Conservation (phyloP, 2,113 vertebrate species). For the Dryoscopus gambensis region DNA sequence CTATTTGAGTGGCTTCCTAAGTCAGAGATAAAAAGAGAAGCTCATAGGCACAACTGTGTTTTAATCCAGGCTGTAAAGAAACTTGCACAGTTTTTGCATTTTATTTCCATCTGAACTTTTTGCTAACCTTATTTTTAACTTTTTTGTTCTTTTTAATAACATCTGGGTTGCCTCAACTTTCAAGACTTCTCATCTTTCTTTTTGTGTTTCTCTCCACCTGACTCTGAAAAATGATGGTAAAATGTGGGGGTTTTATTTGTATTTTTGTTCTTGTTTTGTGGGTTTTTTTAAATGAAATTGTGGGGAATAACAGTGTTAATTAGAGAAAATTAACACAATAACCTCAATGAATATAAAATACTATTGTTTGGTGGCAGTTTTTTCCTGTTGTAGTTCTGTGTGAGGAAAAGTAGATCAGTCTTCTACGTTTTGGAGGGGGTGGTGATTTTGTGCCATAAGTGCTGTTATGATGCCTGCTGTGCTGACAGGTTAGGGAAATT, state of each 20-base stretch:
- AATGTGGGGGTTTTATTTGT: not conserved
- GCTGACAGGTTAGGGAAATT: not conserved
- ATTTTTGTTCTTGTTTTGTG: not conserved
- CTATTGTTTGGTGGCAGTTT: not conserved
- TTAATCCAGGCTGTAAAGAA: constrained; percentile 50
- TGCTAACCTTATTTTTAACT: constrained; percentile 41
- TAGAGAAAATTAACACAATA: not conserved
- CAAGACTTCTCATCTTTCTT: not conserved
- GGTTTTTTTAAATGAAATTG: not conserved
- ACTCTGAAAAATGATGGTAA: constrained; percentile 12
- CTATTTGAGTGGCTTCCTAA: constrained; percentile 73
- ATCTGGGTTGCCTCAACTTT: not conserved
- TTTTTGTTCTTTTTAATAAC: not conserved
- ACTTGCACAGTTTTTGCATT: constrained; percentile 43
- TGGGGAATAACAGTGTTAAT: not conserved
- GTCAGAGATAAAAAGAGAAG: constrained; percentile 70
- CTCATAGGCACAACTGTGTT: constrained; percentile 52
- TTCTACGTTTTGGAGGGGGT: not conserved
- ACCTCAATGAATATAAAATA: not conserved
- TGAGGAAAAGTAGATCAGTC: not conserved
- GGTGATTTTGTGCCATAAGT: not conserved
- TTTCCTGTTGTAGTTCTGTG: not conserved
- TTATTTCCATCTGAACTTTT: constrained; percentile 30
- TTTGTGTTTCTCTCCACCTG: not conserved
- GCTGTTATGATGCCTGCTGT: not conserved